Evolutionary conservation across 2,888 invertebrate genomes (phyloP).

Genomic region (Rugalucina vietnamica): DNA sequence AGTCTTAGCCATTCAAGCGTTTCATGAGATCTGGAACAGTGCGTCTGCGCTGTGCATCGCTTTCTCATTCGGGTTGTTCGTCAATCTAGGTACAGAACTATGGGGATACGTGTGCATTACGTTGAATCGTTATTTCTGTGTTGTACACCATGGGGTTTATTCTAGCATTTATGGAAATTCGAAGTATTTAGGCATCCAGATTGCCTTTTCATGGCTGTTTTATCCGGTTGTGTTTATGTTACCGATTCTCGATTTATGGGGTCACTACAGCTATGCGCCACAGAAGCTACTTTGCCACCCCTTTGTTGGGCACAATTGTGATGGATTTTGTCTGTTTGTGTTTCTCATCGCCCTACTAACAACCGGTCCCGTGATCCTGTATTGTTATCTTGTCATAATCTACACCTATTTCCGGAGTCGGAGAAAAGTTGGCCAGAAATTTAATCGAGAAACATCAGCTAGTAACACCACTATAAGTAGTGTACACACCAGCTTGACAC

Average conservation of each 20-base stretch:
- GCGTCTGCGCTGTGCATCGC: constrained; percentile 44
- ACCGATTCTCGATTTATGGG: constrained; percentile 64
- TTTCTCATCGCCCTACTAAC: constrained; percentile 47
- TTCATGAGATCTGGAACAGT: constrained; percentile 44
- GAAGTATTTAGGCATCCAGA: constrained; percentile 40
- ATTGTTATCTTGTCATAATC: constrained; percentile 59
- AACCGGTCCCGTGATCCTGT: constrained; percentile 55
- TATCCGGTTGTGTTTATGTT: constrained; percentile 63
- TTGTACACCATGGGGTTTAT: constrained; percentile 62
- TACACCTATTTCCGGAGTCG: constrained; percentile 51
- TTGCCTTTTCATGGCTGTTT: constrained; percentile 61
- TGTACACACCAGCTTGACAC: background rate
- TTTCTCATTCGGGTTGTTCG: constrained; percentile 61
- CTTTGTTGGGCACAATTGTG: constrained; percentile 51
- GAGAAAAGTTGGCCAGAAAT: constrained; percentile 36
- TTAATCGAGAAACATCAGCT: background rate
- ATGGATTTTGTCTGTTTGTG: constrained; percentile 59
- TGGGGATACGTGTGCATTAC: constrained; percentile 64
- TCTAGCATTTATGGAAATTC: constrained; percentile 48
- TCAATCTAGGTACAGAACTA: constrained; percentile 63
- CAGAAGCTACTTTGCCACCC: constrained; percentile 66
- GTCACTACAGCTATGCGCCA: constrained; percentile 58
- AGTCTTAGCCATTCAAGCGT: constrained; percentile 52
- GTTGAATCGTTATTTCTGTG: constrained; percentile 65
- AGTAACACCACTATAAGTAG: constrained; percentile 22